A percentile compares a stretch with the other conserved stretches of the same genome.
These are phyloP conservation scores for Loris lydekkerianus DNA, from an alignment of 2,797 vertebrate species.

Conservation along the genomic window DNA sequence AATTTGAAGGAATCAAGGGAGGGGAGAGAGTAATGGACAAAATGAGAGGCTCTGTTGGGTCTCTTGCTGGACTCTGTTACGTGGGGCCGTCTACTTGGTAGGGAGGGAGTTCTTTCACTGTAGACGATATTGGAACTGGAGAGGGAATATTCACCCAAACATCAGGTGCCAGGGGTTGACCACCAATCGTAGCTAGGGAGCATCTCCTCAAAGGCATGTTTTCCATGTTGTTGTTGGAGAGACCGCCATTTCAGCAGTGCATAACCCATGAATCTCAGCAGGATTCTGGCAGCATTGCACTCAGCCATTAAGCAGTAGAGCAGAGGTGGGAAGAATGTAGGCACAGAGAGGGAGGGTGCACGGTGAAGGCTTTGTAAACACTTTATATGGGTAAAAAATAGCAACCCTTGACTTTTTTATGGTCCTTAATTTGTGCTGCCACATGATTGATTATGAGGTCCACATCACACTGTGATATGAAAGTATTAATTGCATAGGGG, in stretches of 20 bases:
- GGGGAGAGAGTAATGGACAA: not conserved
- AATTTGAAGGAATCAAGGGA: not conserved
- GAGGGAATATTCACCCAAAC: not conserved
- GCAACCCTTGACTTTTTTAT: constrained; percentile 66
- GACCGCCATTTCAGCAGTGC: not conserved
- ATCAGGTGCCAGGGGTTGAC: not conserved
- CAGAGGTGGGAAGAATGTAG: constrained; percentile 17
- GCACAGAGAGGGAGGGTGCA: not conserved
- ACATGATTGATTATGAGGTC: constrained; percentile 55
- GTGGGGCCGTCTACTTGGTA: not conserved
- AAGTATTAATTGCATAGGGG: constrained; percentile 72
- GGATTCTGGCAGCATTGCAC: constrained; percentile 56
- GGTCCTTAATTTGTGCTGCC: constrained; percentile 72
- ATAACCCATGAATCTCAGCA: constrained; percentile 19
- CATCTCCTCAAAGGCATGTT: not conserved
- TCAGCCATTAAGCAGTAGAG: not conserved
- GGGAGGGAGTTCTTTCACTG: not conserved
- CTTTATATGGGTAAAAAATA: constrained; percentile 56
- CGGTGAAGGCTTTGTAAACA: constrained; percentile 53
- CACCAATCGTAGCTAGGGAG: not conserved
- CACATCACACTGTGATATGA: constrained; percentile 64
- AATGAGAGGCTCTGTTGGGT: not conserved
- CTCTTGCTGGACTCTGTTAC: not conserved
- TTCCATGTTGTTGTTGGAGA: constrained; percentile 14
- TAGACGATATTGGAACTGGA: not conserved